Base-by-base conservation (phyloP, 2,888 invertebrate species). In the Platynereis dumerilii region DNA sequence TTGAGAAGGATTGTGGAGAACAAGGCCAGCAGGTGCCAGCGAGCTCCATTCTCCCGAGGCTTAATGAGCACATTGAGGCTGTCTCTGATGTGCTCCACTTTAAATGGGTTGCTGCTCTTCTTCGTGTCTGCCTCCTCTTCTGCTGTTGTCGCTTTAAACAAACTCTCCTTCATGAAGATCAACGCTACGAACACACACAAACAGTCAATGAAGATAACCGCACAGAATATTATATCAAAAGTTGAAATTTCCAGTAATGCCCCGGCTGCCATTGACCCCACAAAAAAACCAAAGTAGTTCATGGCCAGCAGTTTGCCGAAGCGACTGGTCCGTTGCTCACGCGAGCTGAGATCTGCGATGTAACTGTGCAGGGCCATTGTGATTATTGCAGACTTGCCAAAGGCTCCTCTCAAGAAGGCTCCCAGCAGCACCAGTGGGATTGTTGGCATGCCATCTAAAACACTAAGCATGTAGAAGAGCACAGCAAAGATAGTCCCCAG, bases 351-450 rank as follows among this genome's bases (percentile, higher is more conserved):
- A 64, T 84, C 84, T 3, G 81, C 72, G 17, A 82, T 76, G 69
- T 83, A 81, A 60, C 82, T 82, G 73, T 83, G 80, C 0, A 82
- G 79, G 1, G 83, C 82, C 84, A 84, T 84, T 24, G 81, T 82
- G 22, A 84, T 80, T 3, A 84, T 76, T 0, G 83, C 78, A n/a
- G 80, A 80, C 66, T 83, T 83, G 0, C 84, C 84, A 64, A 82
- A 79, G 10, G 77, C 64, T 2, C 84, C 84, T 65, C 81, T 76
- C 17, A 80, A 55, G 2, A 74, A 60, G 0, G 82, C 78, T 0
- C 83, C 83, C 2, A 74, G 60, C 29, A 83, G 69, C 22, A 83
- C 73, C 22, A 80, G 69, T 2, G 71, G 69, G 2, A 81, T 5
- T 73, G 71, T 63, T 28, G 74, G 66, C 3, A 75, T 39, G 2